phyloP scores from a whole-genome alignment of 2,113 vertebrate genomes.

The Lepus timidus region DNA sequence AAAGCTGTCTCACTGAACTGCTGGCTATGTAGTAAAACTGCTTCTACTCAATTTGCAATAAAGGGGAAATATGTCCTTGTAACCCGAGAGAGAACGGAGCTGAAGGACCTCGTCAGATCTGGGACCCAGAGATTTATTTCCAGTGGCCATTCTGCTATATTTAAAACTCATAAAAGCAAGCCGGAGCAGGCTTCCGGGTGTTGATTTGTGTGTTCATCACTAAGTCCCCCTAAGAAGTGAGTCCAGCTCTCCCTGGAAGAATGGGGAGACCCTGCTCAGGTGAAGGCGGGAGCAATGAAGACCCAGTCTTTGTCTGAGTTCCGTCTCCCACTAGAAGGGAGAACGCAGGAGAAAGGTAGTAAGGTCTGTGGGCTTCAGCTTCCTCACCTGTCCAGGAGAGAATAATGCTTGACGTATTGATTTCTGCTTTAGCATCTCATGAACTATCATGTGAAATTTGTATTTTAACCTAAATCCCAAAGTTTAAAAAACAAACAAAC shows the following conservation, averaged over 20 bases:
- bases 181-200: slow-evolving; percentile 6
- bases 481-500: slow-evolving; percentile 9
- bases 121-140: slow-evolving; percentile 72
- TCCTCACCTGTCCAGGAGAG: slow-evolving; percentile 34
- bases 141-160: slow-evolving; percentile 37
- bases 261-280: neutral
- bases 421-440: neutral
- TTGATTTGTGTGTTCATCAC: slow-evolving; percentile 52
- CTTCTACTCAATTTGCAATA: slow-evolving; percentile 69
- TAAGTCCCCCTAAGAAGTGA: neutral
- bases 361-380: neutral
- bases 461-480: slow-evolving; percentile 48
- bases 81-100: slow-evolving; percentile 33
- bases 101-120: slow-evolving; percentile 42
- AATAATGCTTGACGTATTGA: neutral
- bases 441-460: neutral
- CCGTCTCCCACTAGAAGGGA: neutral
- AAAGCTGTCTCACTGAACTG: slow-evolving; percentile 7
- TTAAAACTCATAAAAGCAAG: slow-evolving; percentile 63
- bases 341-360: neutral
- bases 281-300: slow-evolving; percentile 8
- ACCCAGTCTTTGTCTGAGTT: neutral
- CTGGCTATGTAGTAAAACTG: slow-evolving; percentile 60
- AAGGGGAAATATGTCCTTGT: slow-evolving; percentile 71
- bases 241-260: slow-evolving; percentile 54